phyloP scores from a whole-genome alignment of 1,140 invertebrate genomes.

The Drosophila bipectinata region DNA sequence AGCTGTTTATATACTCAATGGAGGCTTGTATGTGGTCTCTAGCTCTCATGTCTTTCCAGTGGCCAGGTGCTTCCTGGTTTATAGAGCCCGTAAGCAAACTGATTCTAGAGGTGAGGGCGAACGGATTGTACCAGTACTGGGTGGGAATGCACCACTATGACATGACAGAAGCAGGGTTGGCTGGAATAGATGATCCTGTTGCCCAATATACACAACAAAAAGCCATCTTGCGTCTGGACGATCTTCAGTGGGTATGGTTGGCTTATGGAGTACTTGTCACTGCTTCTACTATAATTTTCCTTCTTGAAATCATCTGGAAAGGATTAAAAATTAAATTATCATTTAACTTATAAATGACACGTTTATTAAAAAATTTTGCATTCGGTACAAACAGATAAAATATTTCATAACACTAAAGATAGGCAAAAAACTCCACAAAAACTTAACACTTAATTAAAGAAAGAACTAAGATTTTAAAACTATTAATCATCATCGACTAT shows the following conservation, averaged over 20 bases:
- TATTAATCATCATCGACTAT: slow-evolving; percentile 60
- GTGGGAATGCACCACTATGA: slow-evolving; percentile 61
- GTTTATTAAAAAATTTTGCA: slow-evolving; percentile 14
- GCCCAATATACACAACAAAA: neutral
- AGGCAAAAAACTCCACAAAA: slow-evolving; percentile 10
- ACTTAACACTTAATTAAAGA: slow-evolving; percentile 21
- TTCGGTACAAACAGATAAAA: neutral
- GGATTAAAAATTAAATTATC: neutral
- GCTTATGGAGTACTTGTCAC: slow-evolving; percentile 26
- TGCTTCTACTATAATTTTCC: slow-evolving; percentile 1
- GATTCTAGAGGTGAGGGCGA: slow-evolving; percentile 51
- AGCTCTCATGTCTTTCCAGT: slow-evolving; percentile 43
- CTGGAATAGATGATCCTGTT: slow-evolving; percentile 50
- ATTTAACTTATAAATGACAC: neutral
- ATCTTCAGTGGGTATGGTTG: slow-evolving; percentile 44
- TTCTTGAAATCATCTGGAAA: slow-evolving; percentile 25
- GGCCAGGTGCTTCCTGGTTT: slow-evolving; percentile 46
- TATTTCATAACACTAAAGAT: slow-evolving; percentile 3
- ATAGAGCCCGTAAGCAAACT: slow-evolving; percentile 48
- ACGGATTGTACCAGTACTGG: slow-evolving; percentile 59
- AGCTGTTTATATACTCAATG: slow-evolving; percentile 60
- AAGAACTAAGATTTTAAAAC: neutral
- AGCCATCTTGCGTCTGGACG: slow-evolving; percentile 4
- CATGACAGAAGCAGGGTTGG: slow-evolving; percentile 51
- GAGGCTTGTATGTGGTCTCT: slow-evolving; percentile 53